phyloP scores from a whole-genome alignment of 2,797 vertebrate species.

The Taeniopygia guttata region DNA sequence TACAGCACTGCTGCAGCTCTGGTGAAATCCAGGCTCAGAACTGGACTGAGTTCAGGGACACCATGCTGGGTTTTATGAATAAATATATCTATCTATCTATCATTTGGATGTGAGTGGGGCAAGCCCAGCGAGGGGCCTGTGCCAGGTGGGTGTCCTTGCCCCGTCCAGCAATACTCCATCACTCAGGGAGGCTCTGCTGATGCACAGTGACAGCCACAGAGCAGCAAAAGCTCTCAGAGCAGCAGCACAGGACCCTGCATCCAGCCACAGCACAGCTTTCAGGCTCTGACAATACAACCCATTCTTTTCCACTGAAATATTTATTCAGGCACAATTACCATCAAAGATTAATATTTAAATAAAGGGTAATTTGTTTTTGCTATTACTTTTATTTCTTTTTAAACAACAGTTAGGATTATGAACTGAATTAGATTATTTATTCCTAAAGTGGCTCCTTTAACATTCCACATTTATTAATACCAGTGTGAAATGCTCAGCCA shows the following conservation, averaged over 20 bases:
- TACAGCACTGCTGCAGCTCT: not conserved
- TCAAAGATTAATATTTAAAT: constrained; percentile 40
- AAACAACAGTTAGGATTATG: constrained; percentile 10
- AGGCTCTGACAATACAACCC: not conserved
- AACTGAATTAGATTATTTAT: not conserved
- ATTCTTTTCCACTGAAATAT: constrained; percentile 10
- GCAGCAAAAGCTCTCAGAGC: not conserved
- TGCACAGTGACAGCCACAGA: not conserved
- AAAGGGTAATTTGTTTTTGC: not conserved
- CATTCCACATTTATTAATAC: not conserved
- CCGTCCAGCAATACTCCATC: not conserved
- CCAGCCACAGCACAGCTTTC: not conserved
- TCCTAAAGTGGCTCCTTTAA: not conserved
- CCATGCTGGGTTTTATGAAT: not conserved
- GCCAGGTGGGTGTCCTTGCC: not conserved
- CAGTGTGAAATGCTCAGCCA: not conserved
- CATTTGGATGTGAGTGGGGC: not conserved
- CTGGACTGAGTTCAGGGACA: not conserved
- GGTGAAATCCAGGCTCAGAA: not conserved
- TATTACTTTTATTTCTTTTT: constrained; percentile 9
- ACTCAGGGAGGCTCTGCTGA: not conserved
- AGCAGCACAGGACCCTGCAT: not conserved
- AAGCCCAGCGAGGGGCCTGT: too few relatives aligned
- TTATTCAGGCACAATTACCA: not conserved
- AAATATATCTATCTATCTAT: accelerated